These are phyloP conservation scores for Halcyon chelicuti DNA, from an alignment of 2,797 vertebrate species.

Conservation along the genomic window DNA sequence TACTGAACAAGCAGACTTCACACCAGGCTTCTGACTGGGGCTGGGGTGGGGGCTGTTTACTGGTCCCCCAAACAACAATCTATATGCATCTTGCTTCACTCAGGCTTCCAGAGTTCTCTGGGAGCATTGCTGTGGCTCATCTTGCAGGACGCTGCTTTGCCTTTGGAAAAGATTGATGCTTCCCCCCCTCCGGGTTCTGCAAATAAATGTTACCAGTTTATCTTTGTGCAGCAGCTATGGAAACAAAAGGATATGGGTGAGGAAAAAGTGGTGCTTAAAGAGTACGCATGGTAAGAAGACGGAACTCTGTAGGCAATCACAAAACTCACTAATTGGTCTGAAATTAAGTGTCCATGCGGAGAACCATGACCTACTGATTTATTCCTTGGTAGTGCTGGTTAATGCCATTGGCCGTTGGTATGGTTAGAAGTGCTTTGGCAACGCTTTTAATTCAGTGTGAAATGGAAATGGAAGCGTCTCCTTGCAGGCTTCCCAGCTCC, in stretches of 20 bases:
- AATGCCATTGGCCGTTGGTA: not conserved
- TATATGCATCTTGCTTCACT: rapidly evolving
- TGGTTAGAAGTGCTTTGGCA: not conserved
- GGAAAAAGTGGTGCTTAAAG: not conserved
- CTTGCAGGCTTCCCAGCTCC: not conserved
- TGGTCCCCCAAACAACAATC: not conserved
- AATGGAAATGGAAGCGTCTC: not conserved
- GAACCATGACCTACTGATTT: not conserved
- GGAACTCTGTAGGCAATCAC: not conserved
- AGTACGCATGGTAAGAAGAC: not conserved
- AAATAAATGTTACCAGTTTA: not conserved
- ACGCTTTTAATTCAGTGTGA: not conserved
- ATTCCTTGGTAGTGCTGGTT: not conserved
- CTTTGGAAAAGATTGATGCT: not conserved
- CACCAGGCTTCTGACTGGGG: not conserved
- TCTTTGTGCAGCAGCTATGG: not conserved
- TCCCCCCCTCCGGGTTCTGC: not conserved
- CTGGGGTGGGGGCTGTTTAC: not conserved
- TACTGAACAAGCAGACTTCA: not conserved
- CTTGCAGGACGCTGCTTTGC: not conserved
- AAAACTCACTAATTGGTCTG: not conserved
- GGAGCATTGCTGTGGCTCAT: not conserved
- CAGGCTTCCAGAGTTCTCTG: not conserved
- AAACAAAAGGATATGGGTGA: not conserved
- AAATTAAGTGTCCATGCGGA: not conserved